These are phyloP conservation scores for Bombus superbus DNA, from an alignment of 1,140 invertebrate species.

Conservation along the genomic window DNA sequence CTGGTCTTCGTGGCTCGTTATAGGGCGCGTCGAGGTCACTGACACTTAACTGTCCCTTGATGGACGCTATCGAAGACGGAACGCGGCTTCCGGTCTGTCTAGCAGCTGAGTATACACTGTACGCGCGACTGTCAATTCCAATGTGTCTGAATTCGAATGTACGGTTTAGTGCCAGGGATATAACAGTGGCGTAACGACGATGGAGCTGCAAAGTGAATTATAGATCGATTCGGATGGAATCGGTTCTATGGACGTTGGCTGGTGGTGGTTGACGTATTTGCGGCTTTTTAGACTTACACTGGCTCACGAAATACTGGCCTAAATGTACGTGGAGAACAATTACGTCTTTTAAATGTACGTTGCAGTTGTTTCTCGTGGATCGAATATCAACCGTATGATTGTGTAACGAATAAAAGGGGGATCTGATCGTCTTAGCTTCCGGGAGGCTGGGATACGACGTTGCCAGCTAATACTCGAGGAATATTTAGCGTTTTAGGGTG, in stretches of 20 bases:
- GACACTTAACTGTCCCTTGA: conserved; percentile 10
- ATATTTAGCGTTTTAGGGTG: too few species aligned
- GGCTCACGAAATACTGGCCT: too few species aligned
- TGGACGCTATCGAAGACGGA: conserved; percentile 3
- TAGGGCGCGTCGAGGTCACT: background rate
- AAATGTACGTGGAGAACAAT: too few species aligned
- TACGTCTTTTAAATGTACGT: too few species aligned
- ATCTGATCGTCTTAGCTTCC: too few species aligned
- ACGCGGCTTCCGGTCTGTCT: conserved; percentile 4
- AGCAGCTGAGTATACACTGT: background rate
- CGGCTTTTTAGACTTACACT: too few species aligned
- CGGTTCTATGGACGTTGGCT: background rate
- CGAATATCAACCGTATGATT: too few species aligned
- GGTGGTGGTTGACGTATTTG: background rate
- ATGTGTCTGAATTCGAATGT: background rate
- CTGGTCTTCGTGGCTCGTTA: conserved; percentile 8
- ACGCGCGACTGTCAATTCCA: background rate
- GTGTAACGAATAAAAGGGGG: too few species aligned
- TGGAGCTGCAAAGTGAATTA: background rate
- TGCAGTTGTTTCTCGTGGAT: too few species aligned
- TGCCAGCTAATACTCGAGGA: too few species aligned
- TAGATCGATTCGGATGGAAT: background rate
- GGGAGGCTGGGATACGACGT: too few species aligned
- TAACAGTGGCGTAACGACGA: background rate
- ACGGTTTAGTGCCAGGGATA: background rate